Conservation (phyloP, 2,797 vertebrate genomes). For the Cuculus canorus region DNA sequence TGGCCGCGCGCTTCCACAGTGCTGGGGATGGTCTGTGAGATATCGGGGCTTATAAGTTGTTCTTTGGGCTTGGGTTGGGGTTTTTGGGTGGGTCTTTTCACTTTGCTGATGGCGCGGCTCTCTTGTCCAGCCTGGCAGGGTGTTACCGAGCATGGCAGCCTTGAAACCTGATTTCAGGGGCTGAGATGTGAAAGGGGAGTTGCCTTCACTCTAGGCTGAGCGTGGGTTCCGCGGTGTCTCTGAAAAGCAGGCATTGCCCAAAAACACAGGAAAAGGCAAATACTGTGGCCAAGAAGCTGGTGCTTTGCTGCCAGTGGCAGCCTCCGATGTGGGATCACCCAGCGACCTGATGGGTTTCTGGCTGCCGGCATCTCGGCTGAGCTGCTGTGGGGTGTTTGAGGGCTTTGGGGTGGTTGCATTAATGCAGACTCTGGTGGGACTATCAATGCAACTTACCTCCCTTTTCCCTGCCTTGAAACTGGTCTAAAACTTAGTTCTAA, state of each 20-base stretch:
- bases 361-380: accelerated
- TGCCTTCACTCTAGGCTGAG: neutral
- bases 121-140: neutral
- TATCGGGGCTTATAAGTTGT: neutral
- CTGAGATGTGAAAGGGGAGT: neutral
- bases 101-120: accelerated
- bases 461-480: neutral
- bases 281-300: accelerated
- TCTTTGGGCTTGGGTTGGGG: neutral
- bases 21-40: neutral
- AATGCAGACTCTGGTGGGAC: neutral
- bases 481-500: neutral
- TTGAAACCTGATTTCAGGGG: neutral
- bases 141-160: accelerated
- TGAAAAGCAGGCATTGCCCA: neutral
- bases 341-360: neutral
- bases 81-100: neutral
- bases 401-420: neutral
- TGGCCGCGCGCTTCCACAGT: neutral
- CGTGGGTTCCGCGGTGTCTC: neutral
- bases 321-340: accelerated
- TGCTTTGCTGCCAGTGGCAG: neutral
- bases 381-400: neutral
- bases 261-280: neutral
- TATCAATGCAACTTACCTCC: neutral